These are phyloP conservation scores for Chelon labrosus DNA, from an alignment of 2,797 vertebrate species.

Conservation along the genomic window DNA sequence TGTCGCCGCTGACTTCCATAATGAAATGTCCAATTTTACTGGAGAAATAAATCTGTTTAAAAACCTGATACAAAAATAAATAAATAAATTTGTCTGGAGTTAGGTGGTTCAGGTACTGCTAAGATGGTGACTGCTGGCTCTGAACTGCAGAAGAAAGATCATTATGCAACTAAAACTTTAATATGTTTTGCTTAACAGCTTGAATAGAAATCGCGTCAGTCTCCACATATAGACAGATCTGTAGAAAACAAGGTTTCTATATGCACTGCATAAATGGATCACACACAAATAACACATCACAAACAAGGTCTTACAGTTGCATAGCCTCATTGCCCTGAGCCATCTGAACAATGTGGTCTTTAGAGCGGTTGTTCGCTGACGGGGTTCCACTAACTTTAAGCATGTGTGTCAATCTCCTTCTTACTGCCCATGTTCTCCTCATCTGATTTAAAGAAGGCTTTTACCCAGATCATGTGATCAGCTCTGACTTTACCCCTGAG, in stretches of 20 bases:
- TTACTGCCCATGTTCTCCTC: not conserved
- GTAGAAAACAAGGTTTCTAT: not conserved
- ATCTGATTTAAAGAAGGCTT: slow-evolving; percentile 23
- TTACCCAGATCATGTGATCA: slow-evolving; percentile 48
- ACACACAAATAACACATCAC: not conserved
- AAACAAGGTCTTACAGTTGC: not conserved
- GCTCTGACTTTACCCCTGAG: slow-evolving; percentile 23
- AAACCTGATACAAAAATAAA: too few species aligned
- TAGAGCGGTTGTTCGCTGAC: not conserved
- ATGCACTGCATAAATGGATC: not conserved
- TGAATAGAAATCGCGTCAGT: too few species aligned
- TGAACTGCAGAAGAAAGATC: too few species aligned
- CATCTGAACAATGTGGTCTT: not conserved
- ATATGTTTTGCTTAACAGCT: too few species aligned
- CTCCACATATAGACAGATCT: too few species aligned
- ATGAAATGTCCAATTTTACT: too few species aligned
- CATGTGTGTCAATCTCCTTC: not conserved
- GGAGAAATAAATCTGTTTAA: too few species aligned
- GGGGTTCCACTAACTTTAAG: not conserved
- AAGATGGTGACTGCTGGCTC: too few species aligned
- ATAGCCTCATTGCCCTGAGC: not conserved
- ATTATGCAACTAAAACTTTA: too few species aligned
- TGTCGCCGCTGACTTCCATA: too few species aligned
- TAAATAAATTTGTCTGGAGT: too few species aligned
- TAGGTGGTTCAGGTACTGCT: too few species aligned